Evolutionary conservation across 2,888 invertebrate species (phyloP).

Genomic region (Bombylius discolor): DNA sequence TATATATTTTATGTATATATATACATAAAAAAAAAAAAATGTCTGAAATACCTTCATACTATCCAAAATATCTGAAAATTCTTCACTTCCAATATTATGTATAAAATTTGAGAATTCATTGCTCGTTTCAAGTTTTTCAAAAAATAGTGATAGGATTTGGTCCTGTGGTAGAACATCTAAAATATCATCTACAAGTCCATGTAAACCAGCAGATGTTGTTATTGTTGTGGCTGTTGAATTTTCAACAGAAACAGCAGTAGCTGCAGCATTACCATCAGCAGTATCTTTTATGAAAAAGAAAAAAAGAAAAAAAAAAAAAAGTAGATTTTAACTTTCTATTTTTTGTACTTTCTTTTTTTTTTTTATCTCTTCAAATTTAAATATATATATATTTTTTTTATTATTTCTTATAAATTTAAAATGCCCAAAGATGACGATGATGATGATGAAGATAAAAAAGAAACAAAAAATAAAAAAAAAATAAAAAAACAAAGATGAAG

Average conservation of each 20-base stretch:
- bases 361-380: too few species aligned
- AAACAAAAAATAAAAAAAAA: background rate
- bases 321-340: too few species aligned
- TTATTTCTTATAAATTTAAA: too few species aligned
- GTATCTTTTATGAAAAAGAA: too few species aligned
- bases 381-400: too few species aligned
- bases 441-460: background rate
- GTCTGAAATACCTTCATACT: constrained; percentile 29
- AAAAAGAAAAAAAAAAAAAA: too few species aligned
- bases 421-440: too few species aligned
- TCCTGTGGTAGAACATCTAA: constrained; percentile 32
- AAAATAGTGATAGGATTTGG: constrained; percentile 31
- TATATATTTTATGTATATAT: background rate
- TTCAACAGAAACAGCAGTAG: background rate
- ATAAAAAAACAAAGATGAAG: background rate
- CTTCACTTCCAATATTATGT: constrained; percentile 27
- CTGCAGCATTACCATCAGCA: too few species aligned
- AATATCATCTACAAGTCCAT: constrained; percentile 31
- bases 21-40: background rate
- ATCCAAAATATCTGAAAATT: constrained; percentile 26
- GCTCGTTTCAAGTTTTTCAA: constrained; percentile 32
- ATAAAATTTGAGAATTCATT: constrained; percentile 30
- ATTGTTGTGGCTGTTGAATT: background rate
- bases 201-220: constrained; percentile 20
- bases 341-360: too few species aligned